Evolutionary conservation across 2,888 invertebrate species (phyloP).

Genomic region (Andricus curvator): DNA sequence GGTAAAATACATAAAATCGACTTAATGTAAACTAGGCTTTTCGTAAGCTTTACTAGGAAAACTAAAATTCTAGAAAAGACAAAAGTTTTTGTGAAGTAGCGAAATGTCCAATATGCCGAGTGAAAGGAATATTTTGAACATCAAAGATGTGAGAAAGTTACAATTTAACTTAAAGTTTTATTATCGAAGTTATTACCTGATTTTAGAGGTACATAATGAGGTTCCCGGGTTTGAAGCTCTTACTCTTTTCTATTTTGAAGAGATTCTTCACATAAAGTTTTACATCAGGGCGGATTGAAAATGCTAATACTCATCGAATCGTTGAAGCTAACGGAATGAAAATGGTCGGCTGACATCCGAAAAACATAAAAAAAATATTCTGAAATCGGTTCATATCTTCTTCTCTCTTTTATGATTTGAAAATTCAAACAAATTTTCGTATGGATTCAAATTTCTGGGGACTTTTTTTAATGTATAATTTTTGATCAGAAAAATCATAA

Average conservation of each 20-base stretch:
- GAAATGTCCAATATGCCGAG: conserved; percentile 12
- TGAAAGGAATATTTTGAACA: conserved; percentile 25
- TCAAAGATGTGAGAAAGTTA: background rate
- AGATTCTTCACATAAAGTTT: background rate
- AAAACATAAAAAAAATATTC: too few species aligned
- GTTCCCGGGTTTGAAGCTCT: conserved; percentile 11
- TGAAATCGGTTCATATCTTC: too few species aligned
- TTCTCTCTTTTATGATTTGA: too few species aligned
- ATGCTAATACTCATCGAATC: too few species aligned
- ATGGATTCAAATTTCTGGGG: too few species aligned
- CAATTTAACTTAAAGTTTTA: conserved; percentile 2
- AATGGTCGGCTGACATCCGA: too few species aligned
- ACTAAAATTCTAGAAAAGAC: conserved; percentile 9
- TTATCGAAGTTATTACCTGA: conserved; percentile 11
- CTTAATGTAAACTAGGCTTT: conserved; percentile 9
- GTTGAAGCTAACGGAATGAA: too few species aligned
- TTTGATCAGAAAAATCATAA: too few species aligned
- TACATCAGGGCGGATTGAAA: too few species aligned
- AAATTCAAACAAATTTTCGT: too few species aligned
- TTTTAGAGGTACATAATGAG: conserved; percentile 12
- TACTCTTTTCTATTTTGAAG: conserved; percentile 3
- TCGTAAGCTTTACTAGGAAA: conserved; percentile 27
- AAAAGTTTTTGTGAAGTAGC: conserved; percentile 5
- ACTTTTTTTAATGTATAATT: too few species aligned
- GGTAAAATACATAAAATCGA: conserved; percentile 22